Base-by-base conservation (phyloP, 2,888 invertebrate species). In the Cerceris rybyensis region DNA sequence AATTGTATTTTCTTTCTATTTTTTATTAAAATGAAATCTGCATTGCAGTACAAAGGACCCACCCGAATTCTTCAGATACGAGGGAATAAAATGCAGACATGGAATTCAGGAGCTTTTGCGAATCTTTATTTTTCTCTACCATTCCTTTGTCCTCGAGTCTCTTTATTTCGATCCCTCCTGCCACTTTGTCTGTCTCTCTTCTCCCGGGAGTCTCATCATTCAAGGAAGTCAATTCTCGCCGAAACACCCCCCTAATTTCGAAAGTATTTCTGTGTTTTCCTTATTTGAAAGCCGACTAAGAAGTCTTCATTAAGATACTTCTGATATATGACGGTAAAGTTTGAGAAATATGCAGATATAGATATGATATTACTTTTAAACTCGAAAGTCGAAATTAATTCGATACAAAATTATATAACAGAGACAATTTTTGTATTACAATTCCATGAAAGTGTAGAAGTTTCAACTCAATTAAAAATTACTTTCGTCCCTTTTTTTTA, bases 61-160 rank as follows among this genome's bases (percentile, higher is more conserved):
- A 59, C 63, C 63, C 66, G 67, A 41, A 54, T 14, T 67, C 63
- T 70, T 59, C 63, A 43, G 70, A n/a, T 42, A 42, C 39, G 61
- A 46, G 43, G 70, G 66, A 78, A 78, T 78, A 77, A 78, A 78
- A 78, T 66, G 54, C 78, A 77, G 70, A 78, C 70, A 70, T 66
- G 61, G 70, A 78, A 78, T 78, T 78, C 63, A 70, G 50, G 78
- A 70, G 78, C 78, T 77, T 77, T 70, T 59, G 42, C 58, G 70
- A 54, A 78, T 69, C 69, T 72, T 72, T 79, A 71, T 78, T 69
- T 79, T 66, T 54, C 72, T 43, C 66, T 66, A 66, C 59, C 71
- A 52, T 52, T 60, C 69, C 60, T 68, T 68, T 66, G 69, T 69
- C 28, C 61, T 8, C 58, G 57, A 65, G 54, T 69, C 67, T 50